Evolutionary conservation across 2,888 invertebrate species (phyloP), one percentile per base, ranked within the genome.

Genomic region (Halictus ligatus): DNA sequence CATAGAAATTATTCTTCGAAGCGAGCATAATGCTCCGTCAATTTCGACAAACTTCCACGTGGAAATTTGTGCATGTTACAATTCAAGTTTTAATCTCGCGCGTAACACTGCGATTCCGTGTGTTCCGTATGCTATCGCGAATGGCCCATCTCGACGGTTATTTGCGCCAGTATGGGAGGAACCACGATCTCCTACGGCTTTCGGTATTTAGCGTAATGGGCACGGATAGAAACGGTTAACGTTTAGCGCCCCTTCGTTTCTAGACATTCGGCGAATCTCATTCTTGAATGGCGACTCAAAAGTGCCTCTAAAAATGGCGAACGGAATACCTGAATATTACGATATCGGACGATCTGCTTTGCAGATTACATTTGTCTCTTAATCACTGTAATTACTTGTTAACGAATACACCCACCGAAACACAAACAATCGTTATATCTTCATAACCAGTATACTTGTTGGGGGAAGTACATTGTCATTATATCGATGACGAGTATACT

Each of bases 1-100:
- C 8, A 3, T 54, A 2, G 54, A 54, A n/a, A n/a, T 13, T 2
- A 15, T 29, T 29, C 60, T n/a, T 25, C 3, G 2, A 35, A 7
- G 29, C 29, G 35, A 10, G 29, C 60, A 6, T 29, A 18, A 67
- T 18, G 29, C 21, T 35, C 7, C 29, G 7, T 35, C 18, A 18
- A 21, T 67, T 29, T 35, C 18, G 67, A 35, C 8, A 18, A 35
- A 35, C 35, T 35, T 6, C 67, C 64, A 73, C 48, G 67, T 35
- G 48, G 82, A 89, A 89, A 89, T 86, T 88, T 84, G 83, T 78
- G 77, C n/a, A 67, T 4, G 83, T 74, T 74, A 83, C 86, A 81
- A 84, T 86, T 88, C 88, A 86, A 88, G 83, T 86, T 89, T 89
- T 89, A 89, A 86, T 89, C 84, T 89, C 64, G 40, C 58, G 79